Evolutionary conservation across 1,140 invertebrate genomes (phyloP).

Genomic region (Maconellicoccus hirsutus): DNA sequence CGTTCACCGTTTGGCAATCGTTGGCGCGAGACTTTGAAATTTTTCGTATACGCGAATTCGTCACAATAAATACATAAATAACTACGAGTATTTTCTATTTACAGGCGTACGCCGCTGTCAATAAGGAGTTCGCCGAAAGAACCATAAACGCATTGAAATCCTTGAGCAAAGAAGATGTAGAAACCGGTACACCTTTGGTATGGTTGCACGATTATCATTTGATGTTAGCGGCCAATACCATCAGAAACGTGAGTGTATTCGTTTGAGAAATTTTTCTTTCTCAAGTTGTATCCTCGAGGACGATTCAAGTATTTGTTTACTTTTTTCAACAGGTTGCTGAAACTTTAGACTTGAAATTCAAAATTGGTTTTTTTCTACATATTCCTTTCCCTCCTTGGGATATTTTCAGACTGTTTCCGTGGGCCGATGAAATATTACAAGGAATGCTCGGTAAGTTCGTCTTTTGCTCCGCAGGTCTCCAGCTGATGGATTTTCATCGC

Average conservation of each 20-base stretch:
- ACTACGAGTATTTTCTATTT: conserved; percentile 18
- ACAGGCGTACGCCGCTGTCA: conserved; percentile 61
- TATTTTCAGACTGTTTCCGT: conserved; percentile 75
- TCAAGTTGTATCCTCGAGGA: too few species aligned
- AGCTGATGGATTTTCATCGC: too few species aligned
- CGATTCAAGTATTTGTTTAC: conserved; percentile 24
- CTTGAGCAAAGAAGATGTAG: conserved; percentile 37
- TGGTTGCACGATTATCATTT: conserved; percentile 89
- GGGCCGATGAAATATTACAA: conserved; percentile 80
- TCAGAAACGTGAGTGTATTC: conserved; percentile 39
- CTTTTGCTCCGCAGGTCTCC: too few species aligned
- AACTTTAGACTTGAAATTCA: conserved; percentile 62
- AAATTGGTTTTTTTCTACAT: conserved; percentile 79
- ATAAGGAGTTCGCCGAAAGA: conserved; percentile 68
- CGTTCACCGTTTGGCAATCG: too few species aligned
- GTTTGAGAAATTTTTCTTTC: background rate
- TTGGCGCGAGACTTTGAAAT: too few species aligned
- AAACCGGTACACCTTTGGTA: conserved; percentile 54
- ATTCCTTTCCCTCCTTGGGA: conserved; percentile 88
- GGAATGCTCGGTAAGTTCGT: conserved; percentile 64
- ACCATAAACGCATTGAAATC: conserved; percentile 58
- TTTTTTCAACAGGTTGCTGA: conserved; percentile 63
- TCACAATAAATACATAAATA: too few species aligned
- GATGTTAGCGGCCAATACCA: conserved; percentile 77
- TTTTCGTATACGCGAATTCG: too few species aligned